Evolutionary conservation across 53 echinoderm and acorn worm species (phyloP), one percentile per base, ranked within the genome.

Genomic region (Crossaster papposus): DNA sequence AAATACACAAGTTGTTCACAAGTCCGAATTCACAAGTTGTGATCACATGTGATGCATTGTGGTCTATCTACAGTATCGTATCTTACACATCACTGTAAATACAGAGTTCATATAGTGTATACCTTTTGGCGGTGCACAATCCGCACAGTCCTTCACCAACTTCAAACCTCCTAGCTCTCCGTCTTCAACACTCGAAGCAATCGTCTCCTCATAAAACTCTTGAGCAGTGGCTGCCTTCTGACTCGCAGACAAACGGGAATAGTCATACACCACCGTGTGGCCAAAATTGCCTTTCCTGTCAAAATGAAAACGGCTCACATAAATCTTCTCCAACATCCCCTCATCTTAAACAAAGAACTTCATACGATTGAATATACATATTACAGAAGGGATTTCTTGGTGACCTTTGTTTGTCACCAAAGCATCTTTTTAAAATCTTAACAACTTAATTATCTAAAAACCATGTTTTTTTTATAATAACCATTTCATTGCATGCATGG

Each of bases 241-340:
- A 10, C 55, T 73, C 54, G 29, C 74, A 30, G 72, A 52, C 51
- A 85, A 35, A 53, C 73, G 30, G 54, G 33, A 55, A 37, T 85
- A 85, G 53, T 85, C 85, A 31, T 85, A 85, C 36, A 85, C 85
- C 23, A 52, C 85, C 23, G 34, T n/a, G 74, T 85, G 85, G 26
- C 52, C 72, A 34, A 85, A 71, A 52, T 53, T 85, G 54, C 85
- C 54, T 54, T 30, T 28, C 54, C 85, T 85, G 11, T 73, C 11
- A 54, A 33, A 20, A 62, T 62, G 17, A 62, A 17, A 17, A 62
- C 12, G 23, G 62, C 9, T n/a, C 9, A 44, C 44, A 5, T 5
- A 44, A 44, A 9, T 44, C 44, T 5, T 44, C 44, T 44, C 9
- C 44, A 5, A 44, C 9, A 44, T 44, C 44, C 44, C 9, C 9